Conservation (phyloP, 2,113 vertebrate genomes). For the Herpetotheres cachinnans region DNA sequence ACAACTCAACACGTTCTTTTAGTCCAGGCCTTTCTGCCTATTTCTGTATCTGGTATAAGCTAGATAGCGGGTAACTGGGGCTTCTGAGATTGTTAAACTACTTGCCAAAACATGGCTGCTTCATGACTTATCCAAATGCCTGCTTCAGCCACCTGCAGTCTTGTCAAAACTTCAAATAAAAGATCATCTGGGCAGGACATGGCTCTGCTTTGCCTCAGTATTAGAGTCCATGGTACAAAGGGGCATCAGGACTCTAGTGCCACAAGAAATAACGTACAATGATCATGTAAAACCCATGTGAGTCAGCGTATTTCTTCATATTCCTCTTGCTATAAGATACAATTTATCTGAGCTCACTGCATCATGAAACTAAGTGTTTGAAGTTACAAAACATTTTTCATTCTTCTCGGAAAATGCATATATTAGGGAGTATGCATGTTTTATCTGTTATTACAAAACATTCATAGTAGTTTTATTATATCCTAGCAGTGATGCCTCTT, state of each 20-base stretch:
- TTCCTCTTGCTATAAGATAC: not conserved
- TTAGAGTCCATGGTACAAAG: fast-evolving
- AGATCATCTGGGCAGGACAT: not conserved
- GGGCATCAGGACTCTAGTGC: not conserved
- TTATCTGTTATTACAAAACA: not conserved
- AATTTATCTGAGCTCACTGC: not conserved
- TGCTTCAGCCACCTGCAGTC: not conserved
- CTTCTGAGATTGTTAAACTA: not conserved
- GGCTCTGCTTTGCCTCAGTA: not conserved
- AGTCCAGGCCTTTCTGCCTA: fast-evolving
- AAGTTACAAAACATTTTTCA: not conserved
- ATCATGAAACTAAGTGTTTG: not conserved
- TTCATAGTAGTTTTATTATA: not conserved
- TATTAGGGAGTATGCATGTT: not conserved
- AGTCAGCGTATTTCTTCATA: not conserved
- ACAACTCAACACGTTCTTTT: not conserved
- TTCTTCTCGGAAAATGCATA: not conserved
- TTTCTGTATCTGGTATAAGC: not conserved
- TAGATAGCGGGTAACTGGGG: not conserved
- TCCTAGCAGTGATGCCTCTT: not conserved
- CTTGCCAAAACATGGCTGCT: not conserved
- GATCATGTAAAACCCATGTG: not conserved
- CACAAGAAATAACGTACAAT: not conserved
- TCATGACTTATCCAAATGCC: not conserved
- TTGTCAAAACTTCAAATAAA: not conserved